Base-by-base conservation (phyloP, 2,888 invertebrate genomes). In the Drosophila neotestacea region DNA sequence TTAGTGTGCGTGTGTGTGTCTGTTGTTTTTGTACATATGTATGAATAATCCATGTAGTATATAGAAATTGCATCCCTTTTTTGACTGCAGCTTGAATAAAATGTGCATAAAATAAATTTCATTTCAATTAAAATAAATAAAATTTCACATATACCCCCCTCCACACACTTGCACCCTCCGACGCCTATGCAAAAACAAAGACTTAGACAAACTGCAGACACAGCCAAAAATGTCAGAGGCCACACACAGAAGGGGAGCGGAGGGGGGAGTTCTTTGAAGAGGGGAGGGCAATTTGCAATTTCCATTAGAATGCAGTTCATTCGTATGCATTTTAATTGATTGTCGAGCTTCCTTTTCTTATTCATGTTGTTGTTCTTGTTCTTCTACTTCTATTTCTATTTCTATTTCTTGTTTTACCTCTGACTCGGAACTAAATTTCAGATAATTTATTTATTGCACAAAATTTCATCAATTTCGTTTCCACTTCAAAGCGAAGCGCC, bases 41-140 rank as follows among this genome's bases (percentile, higher is more conserved):
- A 73, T 83, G 62, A 76, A 85, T 85, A 80, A 82, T 85, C 85
- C 76, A 70, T 77, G 65, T 73, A 39, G 71, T 77, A 84, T 69
- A 77, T 73, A 87, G 69, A 84, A 73, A 86, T 70, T 75, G 63
- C 82, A 78, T 68, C 71, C 75, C 78, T 71, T 58, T 34, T 52
- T 46, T 67, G 58, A 44, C 47, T 70, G 77, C 64, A 75, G 41
- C 60, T 58, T 69, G 68, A 78, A 87, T 81, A 82, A 87, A 85
- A 86, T 81, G 79, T 79, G 81, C 69, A 88, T 85, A 85, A 88
- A 88, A 85, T 85, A 88, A 81, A 85, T 88, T 85, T 79, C 78
- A 88, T 85, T 88, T 79, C 79, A 88, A 85, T 85, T 88, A 85
- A 85, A 85, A 88, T 88, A 85, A 88, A 85, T 88, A 85, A 88